Conservation (phyloP, 2,113 vertebrate genomes). For the Acanthisitta chloris region DNA sequence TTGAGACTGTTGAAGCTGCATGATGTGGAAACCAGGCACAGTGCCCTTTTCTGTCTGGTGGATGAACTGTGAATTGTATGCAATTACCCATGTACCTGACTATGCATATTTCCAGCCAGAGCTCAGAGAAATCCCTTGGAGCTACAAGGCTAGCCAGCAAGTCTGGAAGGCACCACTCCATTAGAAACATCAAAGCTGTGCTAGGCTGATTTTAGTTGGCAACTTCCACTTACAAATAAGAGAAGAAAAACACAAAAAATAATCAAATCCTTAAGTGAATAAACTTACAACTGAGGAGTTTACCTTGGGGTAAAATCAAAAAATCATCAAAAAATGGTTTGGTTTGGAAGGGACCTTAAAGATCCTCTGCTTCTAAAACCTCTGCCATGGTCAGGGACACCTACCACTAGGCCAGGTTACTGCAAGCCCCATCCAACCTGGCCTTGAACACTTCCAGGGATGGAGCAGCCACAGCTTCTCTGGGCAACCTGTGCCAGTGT, state of each 20-base stretch:
- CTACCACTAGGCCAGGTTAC: rapidly evolving
- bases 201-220: not conserved
- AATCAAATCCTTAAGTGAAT: not conserved
- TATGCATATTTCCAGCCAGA: not conserved
- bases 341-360: not conserved
- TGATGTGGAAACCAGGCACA: not conserved
- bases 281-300: not conserved
- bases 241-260: not conserved
- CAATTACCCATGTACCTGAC: not conserved
- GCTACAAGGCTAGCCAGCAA: not conserved
- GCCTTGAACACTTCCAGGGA: not conserved
- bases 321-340: not conserved
- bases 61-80: not conserved
- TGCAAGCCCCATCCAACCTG: rapidly evolving
- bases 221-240: not conserved
- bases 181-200: not conserved
- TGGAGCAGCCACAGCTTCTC: not conserved
- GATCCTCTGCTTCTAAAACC: rapidly evolving
- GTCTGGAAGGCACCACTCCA: not conserved
- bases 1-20: not conserved
- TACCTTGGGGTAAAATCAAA: not conserved
- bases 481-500: not conserved
- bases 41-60: not conserved
- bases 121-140: not conserved
- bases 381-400: not conserved